phyloP scores from a whole-genome alignment of 2,113 vertebrate species.

The Ancistrus triradiatus region DNA sequence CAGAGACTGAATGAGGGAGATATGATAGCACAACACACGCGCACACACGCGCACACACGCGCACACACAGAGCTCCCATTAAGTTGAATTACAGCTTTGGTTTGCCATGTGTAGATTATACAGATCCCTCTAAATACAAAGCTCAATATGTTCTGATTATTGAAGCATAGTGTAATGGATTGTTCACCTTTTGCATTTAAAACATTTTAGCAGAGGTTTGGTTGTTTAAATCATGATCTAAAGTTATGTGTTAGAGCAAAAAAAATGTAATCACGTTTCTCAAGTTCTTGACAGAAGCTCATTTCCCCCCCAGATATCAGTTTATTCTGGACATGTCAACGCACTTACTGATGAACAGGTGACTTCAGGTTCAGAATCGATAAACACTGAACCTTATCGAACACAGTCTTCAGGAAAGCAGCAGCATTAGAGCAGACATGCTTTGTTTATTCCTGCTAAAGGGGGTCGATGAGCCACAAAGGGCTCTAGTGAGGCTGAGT shows the following conservation, averaged over 20 bases:
- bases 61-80: not conserved
- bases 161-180: too few relatives aligned
- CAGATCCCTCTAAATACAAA: not conserved
- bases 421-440: not conserved
- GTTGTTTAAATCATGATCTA: too few relatives aligned
- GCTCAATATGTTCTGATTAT: too few relatives aligned
- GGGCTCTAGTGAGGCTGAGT: constrained; percentile 30
- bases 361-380: constrained; percentile 1
- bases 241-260: too few relatives aligned
- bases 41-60: not conserved
- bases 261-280: too few relatives aligned
- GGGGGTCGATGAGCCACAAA: constrained; percentile 27
- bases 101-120: not conserved
- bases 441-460: constrained; percentile 37
- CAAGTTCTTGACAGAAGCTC: too few relatives aligned
- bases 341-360: not conserved
- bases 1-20: not conserved
- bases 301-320: too few relatives aligned
- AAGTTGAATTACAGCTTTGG: constrained; percentile 4
- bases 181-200: too few relatives aligned
- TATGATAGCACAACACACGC: not conserved
- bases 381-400: not conserved
- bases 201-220: too few relatives aligned
- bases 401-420: not conserved
- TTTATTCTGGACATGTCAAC: not conserved